Evolutionary conservation across 2,797 vertebrate genomes (phyloP), one percentile per base, ranked within the genome.

Genomic region (Spondyliosoma cantharus): DNA sequence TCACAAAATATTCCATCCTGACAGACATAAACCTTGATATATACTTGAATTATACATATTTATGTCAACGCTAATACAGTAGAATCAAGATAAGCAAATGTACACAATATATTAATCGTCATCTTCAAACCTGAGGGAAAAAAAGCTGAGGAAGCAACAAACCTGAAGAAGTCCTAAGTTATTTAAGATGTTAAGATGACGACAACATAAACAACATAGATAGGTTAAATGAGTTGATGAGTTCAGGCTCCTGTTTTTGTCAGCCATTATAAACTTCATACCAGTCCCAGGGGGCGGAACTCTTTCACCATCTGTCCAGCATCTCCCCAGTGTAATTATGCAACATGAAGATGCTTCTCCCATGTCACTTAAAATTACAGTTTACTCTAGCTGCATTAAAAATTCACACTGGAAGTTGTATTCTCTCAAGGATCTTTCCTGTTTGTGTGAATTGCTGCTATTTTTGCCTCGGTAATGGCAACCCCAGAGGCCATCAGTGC

Each of bases 381-480:
- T 67, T 27, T 7, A 72, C n/a, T 9, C 77, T 0, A 22, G 25
- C 57, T 57, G 54, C 42, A 49, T 52, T 11, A 64, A 46, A 66
- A 71, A 62, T 24, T 52, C 50, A 53, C 22, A 17, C 37, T 27
- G 25, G 3, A n/a, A 50, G 19, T 77, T 54, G 50, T 43, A 37
- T 70, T 60, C 15, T 73, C 7, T 63, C 1, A 60, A 68, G 45
- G 29, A 71, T 69, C 58, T 76, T 8, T 25, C 32, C 29, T 50
- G 49, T 79, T 81, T 49, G 16, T 54, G 11, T 54, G 48, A 62
- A 50, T 25, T 32, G 53, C 32, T 54, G 69, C 57, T 87, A 76
- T 80, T 86, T 87, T 54, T 65, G 42, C 72, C 63, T 63, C 60
- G 17, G 60, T 72, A 69, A 70, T 68, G 65, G 45, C 24, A 68